Evolutionary conservation across 2,113 vertebrate genomes (phyloP).

Genomic region (Narcine bancroftii): DNA sequence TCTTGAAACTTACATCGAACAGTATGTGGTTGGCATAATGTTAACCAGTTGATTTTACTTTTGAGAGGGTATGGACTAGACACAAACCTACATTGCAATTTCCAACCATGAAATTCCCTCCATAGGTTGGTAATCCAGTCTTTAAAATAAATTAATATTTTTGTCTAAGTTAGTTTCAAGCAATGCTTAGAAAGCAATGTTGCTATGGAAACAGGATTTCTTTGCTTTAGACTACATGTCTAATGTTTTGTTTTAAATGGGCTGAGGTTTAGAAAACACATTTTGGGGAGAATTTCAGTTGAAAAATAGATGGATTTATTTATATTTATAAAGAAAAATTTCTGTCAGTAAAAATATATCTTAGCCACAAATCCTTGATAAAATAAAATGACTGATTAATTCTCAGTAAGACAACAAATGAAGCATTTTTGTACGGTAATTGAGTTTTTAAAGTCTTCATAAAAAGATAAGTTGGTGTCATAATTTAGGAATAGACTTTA

Average conservation of each 20-base stretch:
- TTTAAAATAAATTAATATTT: conserved; percentile 23
- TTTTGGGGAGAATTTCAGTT: neutral
- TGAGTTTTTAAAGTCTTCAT: neutral
- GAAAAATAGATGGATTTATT: neutral
- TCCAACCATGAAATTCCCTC: neutral
- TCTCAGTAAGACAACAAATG: neutral
- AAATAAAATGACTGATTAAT: neutral
- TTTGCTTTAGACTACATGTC: neutral
- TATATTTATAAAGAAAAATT: neutral
- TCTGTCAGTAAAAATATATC: neutral
- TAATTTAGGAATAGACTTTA: neutral
- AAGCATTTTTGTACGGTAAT: neutral
- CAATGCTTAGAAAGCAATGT: conserved; percentile 1
- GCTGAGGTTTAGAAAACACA: neutral
- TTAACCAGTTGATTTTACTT: neutral
- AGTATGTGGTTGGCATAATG: neutral
- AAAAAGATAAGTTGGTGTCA: neutral
- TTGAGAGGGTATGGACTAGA: neutral
- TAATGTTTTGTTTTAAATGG: neutral
- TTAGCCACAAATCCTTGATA: neutral
- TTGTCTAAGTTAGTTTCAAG: neutral
- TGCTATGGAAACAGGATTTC: conserved; percentile 7
- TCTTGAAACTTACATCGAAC: neutral
- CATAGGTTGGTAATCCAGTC: neutral
- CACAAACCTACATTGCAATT: neutral